Conservation (phyloP, 2,113 vertebrate genomes). For the Pongo abelii region DNA sequence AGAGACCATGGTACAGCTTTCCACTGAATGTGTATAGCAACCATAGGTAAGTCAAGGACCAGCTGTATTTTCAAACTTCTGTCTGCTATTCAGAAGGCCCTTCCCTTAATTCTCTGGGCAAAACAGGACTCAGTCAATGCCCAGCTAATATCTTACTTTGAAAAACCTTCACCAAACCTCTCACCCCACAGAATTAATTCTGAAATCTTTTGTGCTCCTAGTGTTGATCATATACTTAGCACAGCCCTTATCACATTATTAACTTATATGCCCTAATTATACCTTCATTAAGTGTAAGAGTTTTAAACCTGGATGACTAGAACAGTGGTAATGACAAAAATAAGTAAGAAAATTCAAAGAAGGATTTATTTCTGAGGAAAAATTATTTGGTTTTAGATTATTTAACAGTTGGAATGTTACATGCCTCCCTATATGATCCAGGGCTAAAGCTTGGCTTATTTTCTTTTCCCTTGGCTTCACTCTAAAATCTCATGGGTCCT, state of each 20-base stretch:
- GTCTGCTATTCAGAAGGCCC: not conserved
- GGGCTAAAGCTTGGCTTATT: not conserved
- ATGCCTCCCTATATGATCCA: not conserved
- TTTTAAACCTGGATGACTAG: not conserved
- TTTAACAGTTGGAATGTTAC: not conserved
- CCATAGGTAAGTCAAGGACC: no score
- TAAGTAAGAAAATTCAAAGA: slow-evolving; percentile 28
- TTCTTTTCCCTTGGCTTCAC: not conserved
- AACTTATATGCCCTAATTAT: not conserved
- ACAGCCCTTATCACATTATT: not conserved
- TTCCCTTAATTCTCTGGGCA: slow-evolving; percentile 8
- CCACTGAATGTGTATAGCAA: no score
- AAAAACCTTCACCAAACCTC: slow-evolving; percentile 19
- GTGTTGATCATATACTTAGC: slow-evolving; percentile 43
- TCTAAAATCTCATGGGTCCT: not conserved
- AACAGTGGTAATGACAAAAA: slow-evolving; percentile 40
- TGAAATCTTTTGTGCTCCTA: not conserved
- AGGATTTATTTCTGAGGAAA: slow-evolving; percentile 24
- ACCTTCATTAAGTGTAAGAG: slow-evolving; percentile 31
- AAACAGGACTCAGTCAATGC: not conserved
- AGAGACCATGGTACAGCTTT: no score
- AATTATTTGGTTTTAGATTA: not conserved
- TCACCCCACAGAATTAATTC: slow-evolving; percentile 13
- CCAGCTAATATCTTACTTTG: not conserved
- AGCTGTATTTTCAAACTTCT: not conserved